Evolutionary conservation across 64 coral and sea anemone species (phyloP), one percentile per base, ranked within the genome.

Genomic region (Stichodactyla mertensii): DNA sequence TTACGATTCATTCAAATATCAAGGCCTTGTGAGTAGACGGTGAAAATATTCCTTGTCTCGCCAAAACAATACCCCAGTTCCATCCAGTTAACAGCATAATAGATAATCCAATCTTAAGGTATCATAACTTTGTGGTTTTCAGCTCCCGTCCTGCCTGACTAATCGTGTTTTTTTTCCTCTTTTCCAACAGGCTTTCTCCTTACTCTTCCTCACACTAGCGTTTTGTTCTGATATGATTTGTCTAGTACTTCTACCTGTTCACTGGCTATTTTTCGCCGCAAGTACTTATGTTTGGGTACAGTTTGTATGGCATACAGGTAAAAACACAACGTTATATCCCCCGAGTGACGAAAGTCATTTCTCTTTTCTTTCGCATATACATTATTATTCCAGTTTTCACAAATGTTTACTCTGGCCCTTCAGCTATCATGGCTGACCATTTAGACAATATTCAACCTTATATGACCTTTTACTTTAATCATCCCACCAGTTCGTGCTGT

Each of bases 271-370:
- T 92, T 99, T 99, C 71, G 97, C 97, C 66, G 97, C 97, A 22
- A 95, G 93, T 54, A 99, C 97, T 14, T 99, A 99, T 79, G 97
- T 99, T 16, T 99, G 97, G 97, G 97, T 99, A 55, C 97, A 99
- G 86, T 99, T 95, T 78, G 97, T 99, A 27, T 99, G 97, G 97
- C 97, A 99, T 61, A 99, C 97, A 92, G 97, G 97, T 99, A 95
- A 86, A 45, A 12, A 52, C 6, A 26, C 6, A 20, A 9, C 31
- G 11, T 6, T 10, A 51, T 15, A 31, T 54, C 23, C 24, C 12
- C 12, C 0, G 4, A 27, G 36, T 36, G 1, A 6, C 24, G 11
- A 31, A 22, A 18, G 36, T 1, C 10, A 74, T 4, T 14, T 74
- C 24, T 31, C 10, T 81, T 81, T 12, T 16, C 53, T 12, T 4